Conservation (phyloP, 1,140 invertebrate species). For the Hetaerina americana region DNA sequence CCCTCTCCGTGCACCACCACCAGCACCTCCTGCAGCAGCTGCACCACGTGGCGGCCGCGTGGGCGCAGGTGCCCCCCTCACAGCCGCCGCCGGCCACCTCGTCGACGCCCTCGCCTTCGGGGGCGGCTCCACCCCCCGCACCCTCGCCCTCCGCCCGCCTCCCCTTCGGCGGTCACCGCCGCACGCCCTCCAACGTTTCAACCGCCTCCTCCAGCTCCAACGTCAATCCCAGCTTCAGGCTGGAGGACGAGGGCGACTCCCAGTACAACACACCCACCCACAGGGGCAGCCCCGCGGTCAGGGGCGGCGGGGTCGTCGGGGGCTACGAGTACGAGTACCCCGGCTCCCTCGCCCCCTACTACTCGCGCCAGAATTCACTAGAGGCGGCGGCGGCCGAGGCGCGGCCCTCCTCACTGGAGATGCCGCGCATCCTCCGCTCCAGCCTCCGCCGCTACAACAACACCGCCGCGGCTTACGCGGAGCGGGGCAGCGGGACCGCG, state of each 20-base stretch:
- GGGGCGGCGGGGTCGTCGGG: not conserved
- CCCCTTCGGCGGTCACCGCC: conserved; percentile 33
- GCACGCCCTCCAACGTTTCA: conserved; percentile 59
- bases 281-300: conserved; percentile 4
- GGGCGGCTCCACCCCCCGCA: not conserved
- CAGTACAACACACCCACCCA: conserved; percentile 28
- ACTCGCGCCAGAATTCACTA: conserved; percentile 42
- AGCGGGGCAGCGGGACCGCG: conserved; percentile 3
- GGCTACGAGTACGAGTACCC: not conserved
- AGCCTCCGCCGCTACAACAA: conserved; percentile 60
- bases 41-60: conserved; percentile 21
- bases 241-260: conserved; percentile 45
- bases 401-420: conserved; percentile 55
- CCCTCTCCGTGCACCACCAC: not conserved
- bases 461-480: conserved; percentile 12
- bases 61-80: not conserved
- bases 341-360: conserved; percentile 19
- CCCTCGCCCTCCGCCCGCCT: conserved; percentile 14
- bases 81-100: not conserved
- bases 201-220: conserved; percentile 35
- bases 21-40: conserved; percentile 15
- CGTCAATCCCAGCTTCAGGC: conserved; percentile 44
- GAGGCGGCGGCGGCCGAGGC: conserved; percentile 37
- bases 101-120: not conserved
- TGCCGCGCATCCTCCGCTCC: conserved; percentile 42